Evolutionary conservation across 2,888 invertebrate genomes (phyloP), one percentile per base, ranked within the genome.

Genomic region (Epistrophe grossulariae): DNA sequence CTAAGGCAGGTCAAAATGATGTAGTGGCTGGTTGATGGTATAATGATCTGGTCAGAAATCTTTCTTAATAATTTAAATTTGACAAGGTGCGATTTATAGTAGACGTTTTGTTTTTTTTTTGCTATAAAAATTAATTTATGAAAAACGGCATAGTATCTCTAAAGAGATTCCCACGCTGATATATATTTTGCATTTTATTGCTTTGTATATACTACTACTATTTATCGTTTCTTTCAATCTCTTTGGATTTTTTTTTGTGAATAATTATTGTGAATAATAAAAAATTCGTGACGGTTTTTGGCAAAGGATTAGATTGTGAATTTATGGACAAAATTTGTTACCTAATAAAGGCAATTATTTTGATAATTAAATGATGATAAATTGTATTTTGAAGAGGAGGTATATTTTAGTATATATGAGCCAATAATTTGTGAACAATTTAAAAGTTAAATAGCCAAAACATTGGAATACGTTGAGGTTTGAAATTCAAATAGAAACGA

Each of bases 31-130:
- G 52, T 70, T 70, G 70, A 40, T 19, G 70, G 38, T 70, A n/a
- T n/a, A 70, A 70, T 52, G 70, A 52, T 70, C 15, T 52, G 52
- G 52, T 17, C 17, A 52, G 35, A 52, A 52, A 55, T 70, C 70
- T 70, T 52, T 52, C 52, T 70, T 70, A 70, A 52, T 40, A n/a
- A 55, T 52, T 45, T 64, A 1, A 64, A 31, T 64, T 70, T 70
- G 70, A 70, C 70, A 70, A 52, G 70, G 52, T 70, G 70, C n/a
- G 70, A 70, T 70, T 70, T 70, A 70, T 24, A 35, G 19, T 24
- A 35, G 19, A 38, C 5, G 7, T 13, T 24, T 24, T 9, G 31
- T 2, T 10, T 5, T 7, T n/a, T 35, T 35, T 5, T 35, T 9
- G 35, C 8, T 38, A 50, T 70, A 19, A 55, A 70, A 66, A 66